Evolutionary conservation across 2,113 vertebrate genomes (phyloP), one percentile per base, ranked within the genome.

Genomic region (Panthera leo): DNA sequence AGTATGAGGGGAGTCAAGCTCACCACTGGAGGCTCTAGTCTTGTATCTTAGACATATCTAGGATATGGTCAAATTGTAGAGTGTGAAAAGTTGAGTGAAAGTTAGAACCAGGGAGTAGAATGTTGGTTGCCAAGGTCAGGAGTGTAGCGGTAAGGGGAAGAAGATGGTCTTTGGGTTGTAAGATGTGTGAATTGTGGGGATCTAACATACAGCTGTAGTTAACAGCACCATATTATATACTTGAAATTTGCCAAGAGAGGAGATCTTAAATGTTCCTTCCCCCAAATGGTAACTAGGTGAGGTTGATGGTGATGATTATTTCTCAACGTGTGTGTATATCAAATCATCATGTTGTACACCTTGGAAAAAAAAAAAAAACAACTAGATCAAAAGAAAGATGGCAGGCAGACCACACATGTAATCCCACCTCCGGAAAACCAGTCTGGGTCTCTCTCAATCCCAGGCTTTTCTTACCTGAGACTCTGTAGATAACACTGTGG

Each of bases 381-480:
- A 36, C 12, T 4, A 36, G n/a, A 80, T 15, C 11, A 3, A 36
- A 23, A 45, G 15, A 73, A 36, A 39, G 16, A 3, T 18, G 15
- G 29, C 6, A 16, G 53, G 65, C 14, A 71, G 51, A 45, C 34
- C 5, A 34, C 6, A 10, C 34, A 29, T 36, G 16, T 27, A 21
- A n/a, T 23, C 79, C 48, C 27, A 23, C 48, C n/a, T 68, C 34
- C 15, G n/a, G 23, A 91, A 82, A 53, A 36, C 84, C 29, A 15
- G 16, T 55, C 51, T 8, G 5, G 5, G 11, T 25, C 12, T 13
- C 1, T 1, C 63, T 42, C 29, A 11, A 7, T 2, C 19, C 13
- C 3, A 11, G 5, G 3, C 36, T 4, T 13, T 2, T 51, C 76
- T 83, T 19, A 94, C 94, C 82, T 83, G 45, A 97, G 58, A 19